phyloP scores from a whole-genome alignment of 2,113 vertebrate genomes.

The Terrapene triunguis region DNA sequence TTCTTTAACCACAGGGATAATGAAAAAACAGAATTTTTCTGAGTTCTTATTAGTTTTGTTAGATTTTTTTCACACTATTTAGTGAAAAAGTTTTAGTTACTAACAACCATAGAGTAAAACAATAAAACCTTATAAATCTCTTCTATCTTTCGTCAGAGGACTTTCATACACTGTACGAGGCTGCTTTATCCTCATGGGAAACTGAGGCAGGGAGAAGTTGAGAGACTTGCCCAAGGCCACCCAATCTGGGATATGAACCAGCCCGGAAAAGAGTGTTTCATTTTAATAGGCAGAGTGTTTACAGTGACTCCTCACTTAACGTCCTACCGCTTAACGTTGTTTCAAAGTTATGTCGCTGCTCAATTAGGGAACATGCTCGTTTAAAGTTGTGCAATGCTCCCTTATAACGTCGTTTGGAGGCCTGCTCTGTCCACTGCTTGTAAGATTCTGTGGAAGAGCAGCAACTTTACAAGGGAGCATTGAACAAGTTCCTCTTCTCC shows the following conservation, averaged over 20 bases:
- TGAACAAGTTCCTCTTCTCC: no score
- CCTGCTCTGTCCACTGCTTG: no score
- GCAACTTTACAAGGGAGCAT: no score
- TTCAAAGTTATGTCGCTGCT: no score
- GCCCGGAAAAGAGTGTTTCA: background rate
- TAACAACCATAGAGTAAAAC: background rate
- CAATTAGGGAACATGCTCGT: no score
- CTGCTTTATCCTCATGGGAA: background rate
- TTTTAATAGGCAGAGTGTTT: background rate
- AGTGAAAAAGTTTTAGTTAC: background rate
- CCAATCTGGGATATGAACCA: background rate
- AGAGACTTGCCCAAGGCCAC: background rate
- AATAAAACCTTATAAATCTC: conserved; percentile 10
- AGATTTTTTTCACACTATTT: background rate
- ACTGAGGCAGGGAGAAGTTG: background rate
- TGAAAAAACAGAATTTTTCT: background rate
- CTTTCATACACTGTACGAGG: background rate
- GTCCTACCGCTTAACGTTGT: no score
- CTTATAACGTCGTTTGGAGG: no score
- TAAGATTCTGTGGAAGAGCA: no score
- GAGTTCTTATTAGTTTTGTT: conserved; percentile 35
- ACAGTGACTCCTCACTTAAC: no score
- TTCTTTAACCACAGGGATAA: background rate
- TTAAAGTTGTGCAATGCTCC: no score
- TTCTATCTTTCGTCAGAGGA: background rate